A percentile compares a stretch with the other conserved stretches of the same genome.
Conservation (phyloP, 2,797 vertebrate species). For the Buphagus erythrorhynchus region DNA sequence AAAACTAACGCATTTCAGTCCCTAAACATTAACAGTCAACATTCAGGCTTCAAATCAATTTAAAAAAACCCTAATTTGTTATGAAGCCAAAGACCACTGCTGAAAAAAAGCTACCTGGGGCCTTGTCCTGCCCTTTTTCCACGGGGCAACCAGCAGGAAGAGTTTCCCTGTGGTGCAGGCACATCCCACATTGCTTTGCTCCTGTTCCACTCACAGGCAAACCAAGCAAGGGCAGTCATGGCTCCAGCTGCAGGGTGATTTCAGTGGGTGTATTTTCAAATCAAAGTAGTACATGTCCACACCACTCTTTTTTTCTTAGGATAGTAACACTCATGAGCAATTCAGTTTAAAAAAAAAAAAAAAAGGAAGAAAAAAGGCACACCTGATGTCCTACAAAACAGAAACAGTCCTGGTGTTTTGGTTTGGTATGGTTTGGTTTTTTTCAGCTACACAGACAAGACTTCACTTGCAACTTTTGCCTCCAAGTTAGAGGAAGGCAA, state of each 20-base stretch:
- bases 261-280: fast-evolving
- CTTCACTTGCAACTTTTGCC: conserved; percentile 47
- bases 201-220: background rate
- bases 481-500: conserved; percentile 19
- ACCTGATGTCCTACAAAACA: background rate
- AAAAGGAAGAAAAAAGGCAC: background rate
- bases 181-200: background rate
- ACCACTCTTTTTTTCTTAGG: background rate
- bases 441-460: conserved; percentile 36
- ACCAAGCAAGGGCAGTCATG: background rate
- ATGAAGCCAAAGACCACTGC: background rate
- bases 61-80: background rate
- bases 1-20: background rate
- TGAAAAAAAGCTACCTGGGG: background rate
- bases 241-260: background rate
- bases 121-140: background rate
- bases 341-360: background rate
- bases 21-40: background rate
- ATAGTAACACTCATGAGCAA: background rate
- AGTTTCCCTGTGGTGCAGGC: background rate
- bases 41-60: background rate
- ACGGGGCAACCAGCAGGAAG: background rate
- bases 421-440: background rate
- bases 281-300: background rate
- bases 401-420: background rate